Conservation (phyloP, 2,888 invertebrate genomes). For the Limnephilus auricula region DNA sequence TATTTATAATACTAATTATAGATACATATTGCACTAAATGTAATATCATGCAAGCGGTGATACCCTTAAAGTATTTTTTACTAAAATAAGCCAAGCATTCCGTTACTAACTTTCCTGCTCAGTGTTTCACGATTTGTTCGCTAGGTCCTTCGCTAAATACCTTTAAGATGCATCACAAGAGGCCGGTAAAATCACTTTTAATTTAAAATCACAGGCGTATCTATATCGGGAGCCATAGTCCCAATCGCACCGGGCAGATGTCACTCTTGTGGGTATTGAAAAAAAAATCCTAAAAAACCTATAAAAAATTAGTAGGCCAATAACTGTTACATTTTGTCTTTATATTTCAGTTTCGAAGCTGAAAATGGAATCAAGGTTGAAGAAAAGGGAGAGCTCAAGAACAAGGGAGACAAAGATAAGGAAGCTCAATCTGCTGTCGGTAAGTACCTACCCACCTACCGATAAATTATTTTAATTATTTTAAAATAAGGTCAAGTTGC, state of each 20-base stretch:
- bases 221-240: background rate
- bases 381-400: conserved; percentile 80
- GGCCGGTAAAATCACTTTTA: background rate
- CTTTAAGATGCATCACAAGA: background rate
- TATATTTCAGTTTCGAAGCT: conserved; percentile 78
- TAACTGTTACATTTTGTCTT: background rate
- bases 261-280: too few relatives aligned
- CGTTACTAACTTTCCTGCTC: background rate
- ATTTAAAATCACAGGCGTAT: background rate
- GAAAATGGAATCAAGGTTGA: conserved; percentile 81
- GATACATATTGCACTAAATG: background rate
- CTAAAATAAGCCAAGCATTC: background rate
- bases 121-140: background rate
- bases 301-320: background rate
- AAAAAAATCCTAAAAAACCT: background rate
- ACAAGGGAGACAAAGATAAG: conserved; percentile 76
- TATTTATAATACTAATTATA: too few relatives aligned
- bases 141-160: conserved; percentile 8
- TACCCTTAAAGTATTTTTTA: background rate
- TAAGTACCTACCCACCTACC: conserved; percentile 44
- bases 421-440: conserved; percentile 76
- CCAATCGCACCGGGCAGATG: background rate
- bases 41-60: background rate
- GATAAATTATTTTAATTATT: background rate
- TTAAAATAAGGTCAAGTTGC: background rate